Conservation (phyloP, 2,888 invertebrate species). For the Portevinia maculata region DNA sequence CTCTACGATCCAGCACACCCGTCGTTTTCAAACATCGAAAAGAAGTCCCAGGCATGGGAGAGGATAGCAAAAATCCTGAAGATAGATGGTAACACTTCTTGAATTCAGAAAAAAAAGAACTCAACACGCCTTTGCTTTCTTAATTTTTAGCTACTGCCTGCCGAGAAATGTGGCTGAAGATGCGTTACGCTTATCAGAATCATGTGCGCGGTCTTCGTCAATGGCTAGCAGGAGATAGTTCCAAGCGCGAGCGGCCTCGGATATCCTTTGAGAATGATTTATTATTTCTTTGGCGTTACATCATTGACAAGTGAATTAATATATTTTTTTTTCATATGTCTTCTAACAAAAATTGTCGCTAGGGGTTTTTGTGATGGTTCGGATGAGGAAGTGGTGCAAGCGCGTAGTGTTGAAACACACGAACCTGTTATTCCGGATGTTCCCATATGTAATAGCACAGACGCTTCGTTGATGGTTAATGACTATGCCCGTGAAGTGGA, state of each 20-base stretch:
- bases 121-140: not conserved
- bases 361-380: slow-evolving; percentile 34
- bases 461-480: not conserved
- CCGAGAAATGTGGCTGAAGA: slow-evolving; percentile 77
- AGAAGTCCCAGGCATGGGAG: slow-evolving; percentile 77
- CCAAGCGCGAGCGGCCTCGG: slow-evolving; percentile 74
- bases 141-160: slow-evolving; percentile 75
- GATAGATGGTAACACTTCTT: slow-evolving; percentile 65
- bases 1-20: slow-evolving; percentile 76
- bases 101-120: not conserved
- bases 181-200: slow-evolving; percentile 78
- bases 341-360: not conserved
- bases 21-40: slow-evolving; percentile 75
- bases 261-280: slow-evolving; percentile 78
- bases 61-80: slow-evolving; percentile 75
- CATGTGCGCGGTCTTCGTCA: slow-evolving; percentile 76
- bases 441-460: slow-evolving; percentile 35
- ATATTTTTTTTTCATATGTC: too few species aligned
- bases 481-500: slow-evolving; percentile 14
- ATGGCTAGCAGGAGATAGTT: slow-evolving; percentile 70
- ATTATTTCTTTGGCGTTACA: slow-evolving; percentile 78
- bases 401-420: not conserved
- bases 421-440: not conserved
- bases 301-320: slow-evolving; percentile 69
- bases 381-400: not conserved